Evolutionary conservation across 1,140 invertebrate genomes (phyloP), one percentile per base, ranked within the genome.

Genomic region (Coelopa frigida): DNA sequence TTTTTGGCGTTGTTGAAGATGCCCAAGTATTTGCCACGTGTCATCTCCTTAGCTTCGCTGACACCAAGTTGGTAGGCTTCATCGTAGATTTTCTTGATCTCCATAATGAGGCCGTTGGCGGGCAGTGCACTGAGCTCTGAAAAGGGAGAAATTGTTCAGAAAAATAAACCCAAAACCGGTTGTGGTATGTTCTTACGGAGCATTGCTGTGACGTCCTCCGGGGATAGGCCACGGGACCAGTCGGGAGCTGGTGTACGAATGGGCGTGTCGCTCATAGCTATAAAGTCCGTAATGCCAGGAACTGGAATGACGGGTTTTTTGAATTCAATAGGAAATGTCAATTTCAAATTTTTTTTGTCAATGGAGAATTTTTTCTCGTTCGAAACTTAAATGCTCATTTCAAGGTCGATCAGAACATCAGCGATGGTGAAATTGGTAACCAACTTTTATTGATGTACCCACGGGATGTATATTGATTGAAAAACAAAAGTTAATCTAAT

Each of bases 21-120:
- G 72, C 93, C 91, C 32, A 97, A 75, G 70, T 94, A 92, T 73
- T 94, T 94, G 27, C 92, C 93, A 54, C 92, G 75, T 0, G 92
- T 95, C 87, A 96, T 93, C 77, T 97, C 94, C 67, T 93, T 92
- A 1, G 91, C 83, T 77, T 98, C 93, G 64, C 94, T 90, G 11
- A 93, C 70, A 6, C 92, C 93, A 17, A 98, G 72, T 63, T 94
- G 89, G 71, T 95, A 97, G 5, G 93, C 91, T 37, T 89, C 73
- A 62, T 96, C 92, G 65, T 96, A 90, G 17, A 97, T 72, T 59
- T 89, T 88, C 68, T 91, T 89, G 0, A 96, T 89, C 79, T 95
- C 93, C 50, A 87, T 80, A 50, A 96, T 84, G 26, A 97, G 72
- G 57, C 83, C 81, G 44, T 84, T 78, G 46, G 84, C 81, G 15